Evolutionary conservation across 2,797 vertebrate species (phyloP), one percentile per base, ranked within the genome.

Genomic region (Eospalax fontanierii): DNA sequence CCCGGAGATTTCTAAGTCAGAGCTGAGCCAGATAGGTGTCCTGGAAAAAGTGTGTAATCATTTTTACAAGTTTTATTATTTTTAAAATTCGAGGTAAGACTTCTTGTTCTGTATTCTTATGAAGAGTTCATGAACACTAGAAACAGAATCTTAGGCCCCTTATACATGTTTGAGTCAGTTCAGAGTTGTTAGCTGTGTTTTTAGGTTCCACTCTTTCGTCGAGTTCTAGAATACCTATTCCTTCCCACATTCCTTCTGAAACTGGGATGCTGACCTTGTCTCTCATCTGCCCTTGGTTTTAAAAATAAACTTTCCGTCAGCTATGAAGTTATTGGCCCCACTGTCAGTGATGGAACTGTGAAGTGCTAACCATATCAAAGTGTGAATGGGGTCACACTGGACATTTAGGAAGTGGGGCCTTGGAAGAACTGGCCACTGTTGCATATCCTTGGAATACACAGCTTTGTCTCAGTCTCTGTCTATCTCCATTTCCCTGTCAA

Each of bases 31-130:
- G 40, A 19, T 24, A 73, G 68, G 10, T 66, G 2, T 18, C 65
- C 16, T 89, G 12, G 33, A 73, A 73, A 86, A 90, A 70, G 14
- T 92, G 59, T 28, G 86, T 43, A 66, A 68, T 21, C 68, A 61
- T n/a, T 38, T 87, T 66, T 79, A 40, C 50, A 50, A 82, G 50
- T 89, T 87, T 87, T 93, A 30, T 71, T 71, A 80, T 30, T 6
- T 78, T 88, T 66, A 79, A 61, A 80, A 33, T 68, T 61, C 16
- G 57, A 89, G 24, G 38, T 6, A 1, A 68, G 75, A 66, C 30
- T 78, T 19, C 14, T 1, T 68, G 89, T 95, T 84, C 40, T 35
- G 22, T 66, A 83, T 75, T 92, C 15, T 50, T 87, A 18, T 85
- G 14, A 82, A 65, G 8, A 38, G 2, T 86, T 89, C 75, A 46